Conservation (phyloP, 2,888 invertebrate genomes). For the Drosophila mercatorum region DNA sequence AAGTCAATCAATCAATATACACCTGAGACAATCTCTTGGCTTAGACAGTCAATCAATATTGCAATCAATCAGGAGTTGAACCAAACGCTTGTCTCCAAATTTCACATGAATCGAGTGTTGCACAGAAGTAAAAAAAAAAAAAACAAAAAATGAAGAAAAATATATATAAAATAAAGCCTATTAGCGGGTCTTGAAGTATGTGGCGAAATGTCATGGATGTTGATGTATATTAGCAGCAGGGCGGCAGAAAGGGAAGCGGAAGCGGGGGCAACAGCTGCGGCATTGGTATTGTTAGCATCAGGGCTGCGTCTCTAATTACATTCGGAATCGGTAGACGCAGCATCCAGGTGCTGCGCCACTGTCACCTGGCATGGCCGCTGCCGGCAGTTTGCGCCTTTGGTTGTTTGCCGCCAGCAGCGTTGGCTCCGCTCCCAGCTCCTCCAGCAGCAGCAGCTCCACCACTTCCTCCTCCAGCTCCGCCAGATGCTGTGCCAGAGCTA, state of each 20-base stretch:
- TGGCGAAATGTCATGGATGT: constrained; percentile 6
- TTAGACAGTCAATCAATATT: constrained; percentile 23
- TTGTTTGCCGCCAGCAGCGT: constrained; percentile 73
- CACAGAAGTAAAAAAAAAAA: background rate
- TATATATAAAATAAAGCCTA: background rate
- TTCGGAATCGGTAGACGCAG: constrained; percentile 43
- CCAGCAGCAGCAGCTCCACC: constrained; percentile 25
- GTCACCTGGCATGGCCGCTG: constrained; percentile 83
- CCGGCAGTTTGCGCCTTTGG: constrained; percentile 79
- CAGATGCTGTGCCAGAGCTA: constrained; percentile 31
- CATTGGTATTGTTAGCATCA: constrained; percentile 29
- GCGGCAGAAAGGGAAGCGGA: constrained; percentile 26
- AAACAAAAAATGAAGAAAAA: constrained; percentile 11
- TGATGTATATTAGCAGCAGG: constrained; percentile 70
- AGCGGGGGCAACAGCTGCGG: constrained; percentile 33
- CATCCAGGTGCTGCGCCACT: constrained; percentile 70
- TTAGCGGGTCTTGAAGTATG: constrained; percentile 19
- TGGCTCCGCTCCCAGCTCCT: constrained; percentile 34
- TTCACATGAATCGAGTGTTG: constrained; percentile 64
- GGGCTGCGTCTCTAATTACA: constrained; percentile 32
- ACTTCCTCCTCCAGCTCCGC: constrained; percentile 12
- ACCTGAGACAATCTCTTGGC: constrained; percentile 1
- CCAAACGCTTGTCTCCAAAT: constrained; percentile 20
- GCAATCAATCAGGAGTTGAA: constrained; percentile 3
- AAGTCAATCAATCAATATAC: constrained; percentile 28